A percentile compares a stretch with the other conserved stretches of the same genome.
Conservation (phyloP, 2,888 invertebrate species). For the Ophion slaviceki region DNA sequence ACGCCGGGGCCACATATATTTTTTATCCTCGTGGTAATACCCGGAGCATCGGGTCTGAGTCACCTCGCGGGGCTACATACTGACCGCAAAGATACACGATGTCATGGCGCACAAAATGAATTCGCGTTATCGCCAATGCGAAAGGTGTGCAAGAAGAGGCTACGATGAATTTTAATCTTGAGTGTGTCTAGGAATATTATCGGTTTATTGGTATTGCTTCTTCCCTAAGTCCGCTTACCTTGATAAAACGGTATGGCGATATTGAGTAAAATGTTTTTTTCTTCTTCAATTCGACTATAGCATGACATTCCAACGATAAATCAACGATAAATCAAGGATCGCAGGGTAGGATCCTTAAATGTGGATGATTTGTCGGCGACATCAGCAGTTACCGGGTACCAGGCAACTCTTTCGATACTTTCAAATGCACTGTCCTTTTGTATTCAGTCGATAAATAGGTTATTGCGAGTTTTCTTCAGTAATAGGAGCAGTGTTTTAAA, state of each 20-base stretch:
- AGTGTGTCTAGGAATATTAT: slow-evolving; percentile 47
- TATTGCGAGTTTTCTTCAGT: too few relatives aligned
- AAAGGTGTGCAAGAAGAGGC: slow-evolving; percentile 34
- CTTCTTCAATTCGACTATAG: neutral
- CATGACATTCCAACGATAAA: neutral
- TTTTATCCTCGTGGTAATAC: slow-evolving; percentile 24
- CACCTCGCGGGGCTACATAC: slow-evolving; percentile 24
- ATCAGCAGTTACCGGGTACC: too few relatives aligned
- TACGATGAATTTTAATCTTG: slow-evolving; percentile 42
- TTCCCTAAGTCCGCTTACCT: neutral
- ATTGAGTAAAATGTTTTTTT: slow-evolving; percentile 22
- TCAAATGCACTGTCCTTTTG: too few relatives aligned
- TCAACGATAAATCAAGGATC: slow-evolving; percentile 16
- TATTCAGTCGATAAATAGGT: too few relatives aligned
- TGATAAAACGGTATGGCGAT: slow-evolving; percentile 12
- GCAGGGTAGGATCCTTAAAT: neutral
- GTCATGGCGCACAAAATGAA: slow-evolving; percentile 51
- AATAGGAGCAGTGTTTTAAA: too few relatives aligned
- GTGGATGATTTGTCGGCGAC: neutral
- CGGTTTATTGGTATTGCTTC: slow-evolving; percentile 28
- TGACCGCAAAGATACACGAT: slow-evolving; percentile 2
- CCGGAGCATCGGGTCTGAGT: slow-evolving; percentile 35
- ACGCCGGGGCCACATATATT: neutral
- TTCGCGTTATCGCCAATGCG: slow-evolving; percentile 33
- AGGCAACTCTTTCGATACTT: too few relatives aligned